Evolutionary conservation across 2,888 invertebrate genomes (phyloP).

Genomic region (Nudaria mundana): DNA sequence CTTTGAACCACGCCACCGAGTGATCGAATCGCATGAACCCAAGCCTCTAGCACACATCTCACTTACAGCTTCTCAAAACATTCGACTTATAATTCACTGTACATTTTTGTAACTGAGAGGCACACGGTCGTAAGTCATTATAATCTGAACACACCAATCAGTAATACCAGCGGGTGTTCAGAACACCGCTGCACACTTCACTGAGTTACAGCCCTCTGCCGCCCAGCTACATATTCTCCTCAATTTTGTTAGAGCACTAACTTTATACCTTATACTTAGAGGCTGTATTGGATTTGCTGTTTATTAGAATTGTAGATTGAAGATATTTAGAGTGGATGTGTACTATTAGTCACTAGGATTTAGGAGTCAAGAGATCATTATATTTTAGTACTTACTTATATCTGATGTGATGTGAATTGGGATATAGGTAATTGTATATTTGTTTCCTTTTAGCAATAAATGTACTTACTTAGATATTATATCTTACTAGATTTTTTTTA

Average conservation of each 20-base stretch:
- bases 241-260: constrained; percentile 68
- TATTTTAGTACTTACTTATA: too few species aligned
- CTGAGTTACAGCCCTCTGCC: constrained; percentile 70
- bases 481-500: neutral
- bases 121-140: constrained; percentile 64
- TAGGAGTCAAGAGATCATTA: constrained; percentile 48
- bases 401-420: constrained; percentile 16
- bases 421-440: too few species aligned
- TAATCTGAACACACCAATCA: constrained; percentile 23
- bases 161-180: constrained; percentile 23
- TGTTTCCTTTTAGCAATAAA: too few species aligned
- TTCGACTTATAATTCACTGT: constrained; percentile 68
- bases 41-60: constrained; percentile 80
- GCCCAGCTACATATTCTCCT: constrained; percentile 69
- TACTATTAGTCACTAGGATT: constrained; percentile 50
- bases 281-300: constrained; percentile 73
- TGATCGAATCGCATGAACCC: constrained; percentile 79
- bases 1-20: constrained; percentile 81
- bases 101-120: constrained; percentile 75
- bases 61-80: constrained; percentile 79
- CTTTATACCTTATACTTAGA: constrained; percentile 73
- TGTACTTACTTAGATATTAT: too few species aligned
- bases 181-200: constrained; percentile 13
- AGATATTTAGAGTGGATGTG: constrained; percentile 72
- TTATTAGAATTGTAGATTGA: constrained; percentile 69